Evolutionary conservation across 2,888 invertebrate species (phyloP), one percentile per base, ranked within the genome.

Genomic region (Tiliacea citrago): DNA sequence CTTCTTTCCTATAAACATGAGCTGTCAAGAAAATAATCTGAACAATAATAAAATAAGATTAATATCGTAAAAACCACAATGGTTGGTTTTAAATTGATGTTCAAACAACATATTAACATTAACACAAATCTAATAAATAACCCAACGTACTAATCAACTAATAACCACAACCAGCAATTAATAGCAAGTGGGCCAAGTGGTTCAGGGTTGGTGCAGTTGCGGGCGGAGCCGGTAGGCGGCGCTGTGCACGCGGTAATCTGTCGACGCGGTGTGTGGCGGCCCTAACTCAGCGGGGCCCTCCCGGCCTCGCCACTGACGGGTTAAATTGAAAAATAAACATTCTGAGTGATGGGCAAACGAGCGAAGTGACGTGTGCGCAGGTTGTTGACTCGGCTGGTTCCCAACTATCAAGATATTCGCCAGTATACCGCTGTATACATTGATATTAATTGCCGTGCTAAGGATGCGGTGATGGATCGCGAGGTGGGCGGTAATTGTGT

Each of bases 301-400:
- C 86, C 88, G 88, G 89, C 86, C 87, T 81, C 86, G 88, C 91
- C 93, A 93, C 92, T 95, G 95, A 95, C 94, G 94, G 94, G 92
- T 90, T 90, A 93, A 95, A 95, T 96, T 96, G 96, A 96, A 96
- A 96, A 96, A 96, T 96, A 96, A 96, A 96, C 96, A 96, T 90
- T 85, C 91, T 94, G 95, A 94, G 92, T 93, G 95, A 95, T 94
- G 93, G 91, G 88, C 89, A 88, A 91, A 90, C 87, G 89, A 88
- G 88, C 88, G 85, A 74, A 73, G 85, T 90, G 91, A 91, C 91
- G 90, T 85, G 89, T 83, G 86, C 87, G 84, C 89, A 90, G 94
- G 94, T 94, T 93, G 93, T 93, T 94, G 93, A 93, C 94, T 92
- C 90, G 63, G 51, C 39, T 47, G 61, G 68, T 73, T 83, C 65